Evolutionary conservation across 2,888 invertebrate species (phyloP).

Genomic region (Gastracanthus pulcherrimus): DNA sequence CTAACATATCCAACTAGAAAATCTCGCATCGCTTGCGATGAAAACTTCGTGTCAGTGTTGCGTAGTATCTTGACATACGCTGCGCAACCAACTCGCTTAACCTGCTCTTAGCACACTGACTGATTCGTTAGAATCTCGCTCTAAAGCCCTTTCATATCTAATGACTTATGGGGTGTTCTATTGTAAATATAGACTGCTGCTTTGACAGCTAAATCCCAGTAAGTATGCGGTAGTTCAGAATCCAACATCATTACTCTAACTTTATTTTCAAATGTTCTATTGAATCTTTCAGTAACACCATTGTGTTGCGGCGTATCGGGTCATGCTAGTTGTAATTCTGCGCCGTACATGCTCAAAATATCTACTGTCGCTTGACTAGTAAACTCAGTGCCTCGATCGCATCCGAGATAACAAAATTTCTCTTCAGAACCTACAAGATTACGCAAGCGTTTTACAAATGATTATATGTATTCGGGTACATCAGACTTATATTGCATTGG

Average conservation of each 20-base stretch:
- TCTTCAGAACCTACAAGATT: too few relatives aligned
- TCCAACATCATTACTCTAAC: neutral
- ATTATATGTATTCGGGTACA: too few relatives aligned
- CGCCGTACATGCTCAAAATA: neutral
- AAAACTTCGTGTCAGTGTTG: neutral
- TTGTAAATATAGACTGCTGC: too few relatives aligned
- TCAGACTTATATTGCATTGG: too few relatives aligned
- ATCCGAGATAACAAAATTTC: too few relatives aligned
- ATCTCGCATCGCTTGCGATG: neutral
- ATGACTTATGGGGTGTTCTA: neutral
- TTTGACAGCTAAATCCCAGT: too few relatives aligned
- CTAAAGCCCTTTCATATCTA: neutral
- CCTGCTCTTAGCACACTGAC: too few relatives aligned
- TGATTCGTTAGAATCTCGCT: neutral
- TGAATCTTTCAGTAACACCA: neutral
- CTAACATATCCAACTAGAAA: too few relatives aligned
- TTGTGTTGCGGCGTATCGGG: neutral
- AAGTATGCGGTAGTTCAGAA: neutral
- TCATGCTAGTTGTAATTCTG: neutral
- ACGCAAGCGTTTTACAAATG: too few relatives aligned
- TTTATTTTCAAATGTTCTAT: neutral
- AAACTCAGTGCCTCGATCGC: too few relatives aligned
- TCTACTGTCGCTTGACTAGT: too few relatives aligned
- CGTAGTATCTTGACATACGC: neutral
- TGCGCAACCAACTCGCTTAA: neutral